These are phyloP conservation scores for Remorina albescens DNA, from an alignment of 2,797 vertebrate species.

Conservation along the genomic window DNA sequence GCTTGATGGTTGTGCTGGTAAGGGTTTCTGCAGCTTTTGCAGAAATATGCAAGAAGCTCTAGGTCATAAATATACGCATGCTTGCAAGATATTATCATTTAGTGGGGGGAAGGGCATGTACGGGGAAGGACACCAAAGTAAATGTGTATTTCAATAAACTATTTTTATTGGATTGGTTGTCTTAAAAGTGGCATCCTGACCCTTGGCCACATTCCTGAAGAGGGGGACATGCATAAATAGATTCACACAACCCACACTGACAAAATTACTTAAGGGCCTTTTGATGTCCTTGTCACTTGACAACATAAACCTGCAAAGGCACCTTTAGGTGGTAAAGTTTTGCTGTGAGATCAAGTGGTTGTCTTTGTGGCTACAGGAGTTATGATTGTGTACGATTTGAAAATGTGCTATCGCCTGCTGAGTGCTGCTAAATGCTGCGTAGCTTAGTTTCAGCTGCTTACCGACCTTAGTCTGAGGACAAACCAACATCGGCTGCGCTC, in stretches of 20 bases:
- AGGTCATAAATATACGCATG: conserved; percentile 51
- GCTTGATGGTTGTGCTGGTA: conserved; percentile 54
- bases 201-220: background rate
- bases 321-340: background rate
- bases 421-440: conserved; percentile 35
- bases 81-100: conserved; percentile 32
- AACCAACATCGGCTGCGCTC: conserved; percentile 47
- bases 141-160: conserved; percentile 14
- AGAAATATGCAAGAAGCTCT: conserved; percentile 44
- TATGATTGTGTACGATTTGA: conserved; percentile 29
- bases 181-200: background rate
- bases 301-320: background rate
- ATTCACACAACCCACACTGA: background rate
- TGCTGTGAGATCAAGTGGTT: conserved; percentile 14
- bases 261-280: background rate
- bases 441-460: conserved; percentile 36
- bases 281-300: background rate
- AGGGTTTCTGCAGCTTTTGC: conserved; percentile 61
- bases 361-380: background rate
- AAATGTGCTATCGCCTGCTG: conserved; percentile 21
- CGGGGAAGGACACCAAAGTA: conserved; percentile 1
- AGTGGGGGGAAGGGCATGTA: conserved; percentile 19
- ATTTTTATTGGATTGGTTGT: conserved; percentile 5
- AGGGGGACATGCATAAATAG: background rate
- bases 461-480: conserved; percentile 67